Evolutionary conservation across 2,113 vertebrate genomes (phyloP), one percentile per base, ranked within the genome.

Genomic region (Opisthocomus hoazin): DNA sequence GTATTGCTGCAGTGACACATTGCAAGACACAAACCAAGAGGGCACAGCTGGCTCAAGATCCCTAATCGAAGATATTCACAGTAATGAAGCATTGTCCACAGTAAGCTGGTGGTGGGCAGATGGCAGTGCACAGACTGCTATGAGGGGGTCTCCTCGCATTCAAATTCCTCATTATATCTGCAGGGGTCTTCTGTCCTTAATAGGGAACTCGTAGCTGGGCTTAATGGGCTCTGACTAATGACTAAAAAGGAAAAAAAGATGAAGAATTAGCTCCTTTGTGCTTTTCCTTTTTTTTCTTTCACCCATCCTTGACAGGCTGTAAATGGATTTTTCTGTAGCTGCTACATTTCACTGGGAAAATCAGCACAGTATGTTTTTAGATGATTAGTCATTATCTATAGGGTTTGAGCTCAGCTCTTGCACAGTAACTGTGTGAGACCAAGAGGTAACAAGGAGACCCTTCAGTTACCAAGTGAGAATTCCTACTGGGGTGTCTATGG

Each of bases 281-380:
- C 43, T 90, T 61, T 96, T 41, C 57, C 53, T 93, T 83, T 83
- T 81, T 86, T 81, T 91, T 89, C 66, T 82, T 83, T 82, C 82
- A 74, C 32, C 34, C 71, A 41, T 63, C 66, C 81, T 87, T 79
- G 64, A 90, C 71, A 84, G 60, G 68, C 76, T 90, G 79, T 63
- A 95, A 90, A 94, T 88, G 79, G 90, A 84, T 96, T 95, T 95
- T 94, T 89, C 79, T 66, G 71, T 87, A 87, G 87, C 78, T 93
- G 70, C 63, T 50, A 15, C 60, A 7, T 83, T 83, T 88, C 68
- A 26, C 60, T 70, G 84, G 71, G 88, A 81, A 77, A 84, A 94
- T 51, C 56, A 93, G 43, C 76, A 68, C 1, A 17, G 27, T 70
- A 21, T 76, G 60, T 32, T 81, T 85, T 86, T 74, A 70, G 85